Percentiles rank a stretch among this genome's conserved stretches.
These are phyloP conservation scores for Pasiphila rectangulata DNA, from an alignment of 2,888 invertebrate species.

Conservation along the genomic window DNA sequence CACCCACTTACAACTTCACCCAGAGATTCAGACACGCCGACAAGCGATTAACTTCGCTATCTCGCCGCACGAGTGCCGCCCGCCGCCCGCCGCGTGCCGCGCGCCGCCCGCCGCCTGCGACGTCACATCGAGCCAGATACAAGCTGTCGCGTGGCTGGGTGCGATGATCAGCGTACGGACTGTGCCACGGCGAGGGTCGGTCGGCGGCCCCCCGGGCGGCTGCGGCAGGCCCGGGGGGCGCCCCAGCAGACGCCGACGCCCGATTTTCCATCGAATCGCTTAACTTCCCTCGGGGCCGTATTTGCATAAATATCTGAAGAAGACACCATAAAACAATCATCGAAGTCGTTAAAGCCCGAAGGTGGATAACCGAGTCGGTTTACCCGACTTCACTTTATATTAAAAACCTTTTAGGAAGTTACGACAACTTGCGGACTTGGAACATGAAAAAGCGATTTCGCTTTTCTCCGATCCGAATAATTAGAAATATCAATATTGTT, in stretches of 20 bases:
- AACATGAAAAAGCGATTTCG: conserved; percentile 21
- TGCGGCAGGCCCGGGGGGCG: not conserved
- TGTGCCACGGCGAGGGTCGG: too few relatives aligned
- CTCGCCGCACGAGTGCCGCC: too few relatives aligned
- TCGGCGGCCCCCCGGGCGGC: too few relatives aligned
- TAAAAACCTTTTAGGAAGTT: conserved; percentile 17
- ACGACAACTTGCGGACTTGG: conserved; percentile 11
- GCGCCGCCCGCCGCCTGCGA: too few relatives aligned
- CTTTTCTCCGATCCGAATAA: conserved; percentile 12
- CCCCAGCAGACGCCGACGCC: not conserved
- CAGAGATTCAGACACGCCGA: too few relatives aligned
- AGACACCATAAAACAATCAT: conserved; percentile 19
- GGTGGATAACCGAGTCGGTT: conserved; percentile 17
- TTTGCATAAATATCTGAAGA: conserved; percentile 16
- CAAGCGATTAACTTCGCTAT: too few relatives aligned
- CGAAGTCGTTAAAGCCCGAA: conserved; percentile 16
- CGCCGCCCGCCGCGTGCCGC: too few relatives aligned
- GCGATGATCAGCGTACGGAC: too few relatives aligned
- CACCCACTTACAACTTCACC: too few relatives aligned
- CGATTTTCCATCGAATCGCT: conserved; percentile 10
- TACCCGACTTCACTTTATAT: conserved; percentile 9
- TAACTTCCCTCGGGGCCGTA: conserved; percentile 4
- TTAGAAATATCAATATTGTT: conserved; percentile 7
- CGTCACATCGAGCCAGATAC: too few relatives aligned
- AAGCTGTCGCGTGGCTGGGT: too few relatives aligned